phyloP scores from a whole-genome alignment of 1,140 invertebrate genomes.

The Magallana gigas region DNA sequence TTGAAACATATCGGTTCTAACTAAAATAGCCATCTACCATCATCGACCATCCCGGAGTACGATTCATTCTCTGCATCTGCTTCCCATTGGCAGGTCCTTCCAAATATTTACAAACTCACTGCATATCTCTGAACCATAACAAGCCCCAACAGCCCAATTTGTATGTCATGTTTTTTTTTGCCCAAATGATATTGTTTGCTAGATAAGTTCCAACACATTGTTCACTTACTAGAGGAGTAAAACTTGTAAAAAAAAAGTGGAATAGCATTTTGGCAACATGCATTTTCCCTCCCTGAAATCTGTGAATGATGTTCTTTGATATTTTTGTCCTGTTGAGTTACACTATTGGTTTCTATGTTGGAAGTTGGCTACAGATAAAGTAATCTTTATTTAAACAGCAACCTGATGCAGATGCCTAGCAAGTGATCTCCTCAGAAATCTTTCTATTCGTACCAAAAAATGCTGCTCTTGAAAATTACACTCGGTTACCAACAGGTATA shows the following conservation, averaged over 20 bases:
- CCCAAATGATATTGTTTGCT: constrained; percentile 12
- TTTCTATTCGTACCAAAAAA: neutral
- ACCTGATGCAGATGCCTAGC: neutral
- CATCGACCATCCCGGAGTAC: neutral
- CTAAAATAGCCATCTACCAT: constrained; percentile 29
- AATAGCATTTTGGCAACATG: neutral
- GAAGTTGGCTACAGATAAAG: constrained; percentile 4
- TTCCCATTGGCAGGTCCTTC: constrained; percentile 1
- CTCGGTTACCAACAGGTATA: neutral
- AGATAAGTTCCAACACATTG: neutral
- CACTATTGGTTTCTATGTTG: constrained; percentile 17
- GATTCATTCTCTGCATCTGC: neutral
- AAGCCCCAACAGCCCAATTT: neutral
- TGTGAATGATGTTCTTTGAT: constrained; percentile 8
- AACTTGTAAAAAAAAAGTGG: neutral
- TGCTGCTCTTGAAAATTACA: constrained; percentile 8
- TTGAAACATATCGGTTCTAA: constrained; percentile 29
- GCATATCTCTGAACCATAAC: constrained; percentile 27
- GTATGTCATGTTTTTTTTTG: neutral
- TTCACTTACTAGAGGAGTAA: neutral
- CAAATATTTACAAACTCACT: constrained; percentile 28
- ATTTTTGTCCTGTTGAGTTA: neutral
- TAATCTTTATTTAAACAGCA: constrained; percentile 25
- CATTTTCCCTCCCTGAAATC: neutral
- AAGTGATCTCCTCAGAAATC: neutral